Evolutionary conservation across 2,888 invertebrate genomes (phyloP), one percentile per base, ranked within the genome.

Genomic region (Halocaridina rubra): DNA sequence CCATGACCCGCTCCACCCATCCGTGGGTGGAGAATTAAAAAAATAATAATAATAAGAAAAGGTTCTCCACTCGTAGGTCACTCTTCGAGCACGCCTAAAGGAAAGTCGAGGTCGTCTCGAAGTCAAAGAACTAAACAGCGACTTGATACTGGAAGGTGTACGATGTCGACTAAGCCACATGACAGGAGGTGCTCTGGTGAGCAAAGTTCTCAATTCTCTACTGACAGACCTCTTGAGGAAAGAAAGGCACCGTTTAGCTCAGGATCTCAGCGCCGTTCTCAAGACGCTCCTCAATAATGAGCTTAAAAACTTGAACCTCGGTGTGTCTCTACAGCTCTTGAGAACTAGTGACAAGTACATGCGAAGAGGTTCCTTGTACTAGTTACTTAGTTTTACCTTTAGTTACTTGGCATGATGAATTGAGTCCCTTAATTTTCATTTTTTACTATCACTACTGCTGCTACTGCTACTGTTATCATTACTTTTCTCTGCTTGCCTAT

Each of bases 261-360:
- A 67, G 3, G 84, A 86, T 30, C 74, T 88, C 10, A 80, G 80
- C 24, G 8, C 76, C 16, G 59, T 57, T 30, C 84, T 88, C 30
- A 88, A 86, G 57, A 82, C 84, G 2, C 79, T 84, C 29, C 59
- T 88, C 22, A 88, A 88, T 32, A 80, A 80, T 24, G 88, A 88
- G 79, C 82, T 88, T 53, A 86, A 78, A 64, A 84, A 88, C 64
- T 77, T 82, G 75, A 88, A 84, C 75, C 80, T 84, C 13, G 87
- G 87, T 27, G 59, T 88, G 46, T 86, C 88, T 59, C 76, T 88
- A 59, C 88, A 88, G 57, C 80, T 88, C 29, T 71, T 88, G 46
- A 81, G 81, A 27, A 86, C 88, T 8, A 86, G 86, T 74, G 88
- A 88, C 71, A 88, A 86, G 71, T 72, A 78, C 74, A 88, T 88